Evolutionary conservation across 2,888 invertebrate genomes (phyloP).

Genomic region (Synergus umbraculus): DNA sequence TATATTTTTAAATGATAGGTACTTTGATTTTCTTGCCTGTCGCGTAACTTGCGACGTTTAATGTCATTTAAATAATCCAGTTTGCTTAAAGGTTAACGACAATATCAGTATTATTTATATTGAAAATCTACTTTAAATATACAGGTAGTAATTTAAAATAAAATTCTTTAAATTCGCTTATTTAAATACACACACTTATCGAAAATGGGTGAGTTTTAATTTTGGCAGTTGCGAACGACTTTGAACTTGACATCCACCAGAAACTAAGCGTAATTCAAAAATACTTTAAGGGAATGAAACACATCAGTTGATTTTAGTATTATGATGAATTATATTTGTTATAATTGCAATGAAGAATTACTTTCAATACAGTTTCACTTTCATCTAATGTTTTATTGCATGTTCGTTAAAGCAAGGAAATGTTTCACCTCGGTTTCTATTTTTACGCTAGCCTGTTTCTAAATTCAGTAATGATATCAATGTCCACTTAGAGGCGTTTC

Average conservation of each 20-base stretch:
- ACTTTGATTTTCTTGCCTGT: too few relatives aligned
- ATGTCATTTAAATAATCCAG: too few relatives aligned
- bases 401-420: conserved; percentile 10
- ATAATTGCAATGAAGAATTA: not conserved
- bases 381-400: not conserved
- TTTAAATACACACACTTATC: not conserved
- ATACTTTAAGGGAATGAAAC: not conserved
- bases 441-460: conserved; percentile 47
- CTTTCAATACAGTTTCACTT: conserved; percentile 6
- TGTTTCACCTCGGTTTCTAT: conserved; percentile 44
- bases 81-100: too few relatives aligned
- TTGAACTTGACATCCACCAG: not conserved
- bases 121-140: too few relatives aligned
- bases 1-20: too few relatives aligned
- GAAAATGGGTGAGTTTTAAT: not conserved
- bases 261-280: not conserved
- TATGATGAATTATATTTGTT: not conserved
- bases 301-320: not conserved
- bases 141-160: not conserved
- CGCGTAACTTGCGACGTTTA: too few relatives aligned
- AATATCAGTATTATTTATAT: too few relatives aligned
- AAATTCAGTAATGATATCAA: conserved; percentile 42
- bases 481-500: conserved; percentile 25
- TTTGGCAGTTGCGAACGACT: not conserved
- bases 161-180: not conserved